Conservation (phyloP, 1,140 invertebrate species). For the Plectus sambesii region DNA sequence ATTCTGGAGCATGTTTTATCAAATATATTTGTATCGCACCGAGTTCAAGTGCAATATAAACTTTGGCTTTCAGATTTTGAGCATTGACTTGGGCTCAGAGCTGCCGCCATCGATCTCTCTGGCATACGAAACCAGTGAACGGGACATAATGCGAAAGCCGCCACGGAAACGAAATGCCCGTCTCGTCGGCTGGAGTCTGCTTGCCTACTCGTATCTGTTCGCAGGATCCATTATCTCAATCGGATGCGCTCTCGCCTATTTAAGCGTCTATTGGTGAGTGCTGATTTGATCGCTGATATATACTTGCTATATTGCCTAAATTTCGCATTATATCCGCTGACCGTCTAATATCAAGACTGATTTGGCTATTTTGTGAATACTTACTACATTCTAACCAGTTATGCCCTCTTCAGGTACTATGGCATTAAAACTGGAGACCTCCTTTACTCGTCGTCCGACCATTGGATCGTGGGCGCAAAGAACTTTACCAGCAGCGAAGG, state of each 20-base stretch:
- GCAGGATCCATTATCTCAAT: conserved; percentile 25
- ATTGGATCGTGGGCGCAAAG: conserved; percentile 17
- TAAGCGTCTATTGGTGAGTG: conserved; percentile 31
- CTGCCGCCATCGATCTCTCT: conserved; percentile 50
- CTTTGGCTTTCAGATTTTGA: conserved; percentile 30
- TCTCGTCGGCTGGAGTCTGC: conserved; percentile 23
- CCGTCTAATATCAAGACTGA: no score
- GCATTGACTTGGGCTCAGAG: conserved; percentile 33
- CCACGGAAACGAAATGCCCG: conserved; percentile 49
- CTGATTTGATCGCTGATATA: conserved; percentile 7
- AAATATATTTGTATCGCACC: no score
- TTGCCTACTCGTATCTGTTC: conserved; percentile 27
- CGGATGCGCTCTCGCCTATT: conserved; percentile 29
- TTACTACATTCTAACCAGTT: no score
- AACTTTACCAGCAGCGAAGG: conserved; percentile 23
- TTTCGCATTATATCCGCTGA: no score
- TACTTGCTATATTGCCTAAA: conserved; percentile 5
- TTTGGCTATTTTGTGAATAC: no score
- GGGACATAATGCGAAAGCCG: conserved; percentile 49
- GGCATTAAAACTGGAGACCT: conserved; percentile 25
- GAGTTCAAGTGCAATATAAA: no score
- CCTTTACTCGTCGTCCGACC: conserved; percentile 16
- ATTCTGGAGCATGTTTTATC: no score
- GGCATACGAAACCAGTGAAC: conserved; percentile 50
- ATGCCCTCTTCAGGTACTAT: conserved; percentile 22